A percentile compares a stretch with the other conserved stretches of the same genome.
Conservation (phyloP, 2,888 invertebrate genomes). For the Eupithecia inturbata region DNA sequence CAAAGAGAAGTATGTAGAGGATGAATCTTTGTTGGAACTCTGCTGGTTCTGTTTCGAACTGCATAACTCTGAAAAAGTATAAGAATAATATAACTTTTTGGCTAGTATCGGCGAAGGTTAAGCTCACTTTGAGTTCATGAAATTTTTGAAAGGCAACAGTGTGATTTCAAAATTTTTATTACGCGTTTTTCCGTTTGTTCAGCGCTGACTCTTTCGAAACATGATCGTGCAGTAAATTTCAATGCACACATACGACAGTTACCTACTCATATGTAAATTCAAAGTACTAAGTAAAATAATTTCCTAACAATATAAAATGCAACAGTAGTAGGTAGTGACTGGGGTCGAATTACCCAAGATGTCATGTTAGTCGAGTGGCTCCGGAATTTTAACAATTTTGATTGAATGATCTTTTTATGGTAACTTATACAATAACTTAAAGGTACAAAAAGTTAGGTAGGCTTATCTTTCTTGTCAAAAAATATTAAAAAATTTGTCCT, state of each 20-base stretch:
- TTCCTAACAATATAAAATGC: background rate
- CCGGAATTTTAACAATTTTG: background rate
- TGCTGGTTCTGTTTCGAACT: constrained; percentile 19
- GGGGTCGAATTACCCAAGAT: background rate
- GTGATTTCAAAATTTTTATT: background rate
- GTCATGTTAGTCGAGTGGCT: background rate
- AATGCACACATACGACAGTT: background rate
- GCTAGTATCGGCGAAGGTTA: background rate
- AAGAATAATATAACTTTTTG: background rate
- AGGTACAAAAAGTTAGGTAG: too few relatives aligned
- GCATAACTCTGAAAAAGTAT: constrained; percentile 33
- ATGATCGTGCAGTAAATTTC: background rate
- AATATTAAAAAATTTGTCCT: too few relatives aligned
- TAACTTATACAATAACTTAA: too few relatives aligned
- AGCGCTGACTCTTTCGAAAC: background rate
- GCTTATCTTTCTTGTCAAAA: too few relatives aligned
- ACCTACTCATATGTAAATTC: background rate
- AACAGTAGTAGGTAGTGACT: background rate
- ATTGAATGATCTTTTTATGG: background rate
- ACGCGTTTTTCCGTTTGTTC: background rate
- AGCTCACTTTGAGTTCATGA: background rate
- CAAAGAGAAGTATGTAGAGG: constrained; percentile 32
- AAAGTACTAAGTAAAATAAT: background rate
- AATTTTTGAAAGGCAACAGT: background rate
- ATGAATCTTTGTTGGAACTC: constrained; percentile 19